These are phyloP conservation scores for Amazona finschi DNA, from an alignment of 2,797 vertebrate species.

Conservation along the genomic window DNA sequence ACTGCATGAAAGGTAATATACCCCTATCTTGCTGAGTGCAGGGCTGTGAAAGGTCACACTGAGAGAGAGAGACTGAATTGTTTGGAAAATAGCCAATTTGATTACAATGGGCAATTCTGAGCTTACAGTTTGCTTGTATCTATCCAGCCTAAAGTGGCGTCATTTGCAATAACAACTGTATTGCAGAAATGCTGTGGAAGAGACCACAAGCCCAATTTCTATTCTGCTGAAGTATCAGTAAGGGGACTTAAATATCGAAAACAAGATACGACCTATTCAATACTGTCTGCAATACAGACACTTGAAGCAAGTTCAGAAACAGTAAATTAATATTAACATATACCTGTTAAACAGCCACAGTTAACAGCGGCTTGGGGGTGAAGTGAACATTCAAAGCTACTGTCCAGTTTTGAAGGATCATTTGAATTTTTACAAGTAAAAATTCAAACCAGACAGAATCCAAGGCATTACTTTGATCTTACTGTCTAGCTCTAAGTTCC, in stretches of 20 bases:
- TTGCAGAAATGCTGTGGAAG: neutral
- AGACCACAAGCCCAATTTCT: neutral
- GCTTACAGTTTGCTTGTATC: slow-evolving; percentile 33
- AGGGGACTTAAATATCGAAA: neutral
- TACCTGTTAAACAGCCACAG: neutral
- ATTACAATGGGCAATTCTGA: slow-evolving; percentile 60
- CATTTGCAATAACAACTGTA: slow-evolving; percentile 46
- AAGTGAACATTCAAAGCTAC: neutral
- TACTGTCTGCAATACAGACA: neutral
- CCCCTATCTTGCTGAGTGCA: slow-evolving; percentile 42
- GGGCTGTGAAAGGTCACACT: slow-evolving; percentile 56
- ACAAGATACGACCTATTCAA: neutral
- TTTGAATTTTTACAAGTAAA: neutral
- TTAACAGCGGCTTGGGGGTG: neutral
- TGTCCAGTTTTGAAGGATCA: neutral
- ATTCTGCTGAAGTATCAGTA: neutral
- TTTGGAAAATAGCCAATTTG: slow-evolving; percentile 68
- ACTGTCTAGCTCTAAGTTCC: neutral
- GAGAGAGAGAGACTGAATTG: slow-evolving; percentile 36
- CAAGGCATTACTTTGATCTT: neutral
- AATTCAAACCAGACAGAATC: neutral
- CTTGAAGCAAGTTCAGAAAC: neutral
- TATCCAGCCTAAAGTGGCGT: slow-evolving; percentile 38
- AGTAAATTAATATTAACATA: neutral
- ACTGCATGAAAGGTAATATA: slow-evolving; percentile 46